phyloP scores from a whole-genome alignment of 2,797 vertebrate genomes.

The Lithobates sylvaticus region DNA sequence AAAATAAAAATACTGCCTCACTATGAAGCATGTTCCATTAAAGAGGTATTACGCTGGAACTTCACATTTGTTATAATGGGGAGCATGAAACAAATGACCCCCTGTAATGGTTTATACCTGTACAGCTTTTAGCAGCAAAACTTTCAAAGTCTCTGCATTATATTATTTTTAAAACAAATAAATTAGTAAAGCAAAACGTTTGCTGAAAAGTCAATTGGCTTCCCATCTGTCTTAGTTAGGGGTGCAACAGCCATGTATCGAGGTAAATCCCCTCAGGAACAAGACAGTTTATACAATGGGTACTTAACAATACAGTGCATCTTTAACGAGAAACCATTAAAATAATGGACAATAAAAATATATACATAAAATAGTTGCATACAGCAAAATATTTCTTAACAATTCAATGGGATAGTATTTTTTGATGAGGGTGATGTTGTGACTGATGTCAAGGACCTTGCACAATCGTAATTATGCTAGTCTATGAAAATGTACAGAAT shows the following conservation, averaged over 20 bases:
- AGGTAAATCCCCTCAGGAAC: constrained; percentile 71
- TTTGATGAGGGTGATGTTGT: not conserved
- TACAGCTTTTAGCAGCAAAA: constrained; percentile 75
- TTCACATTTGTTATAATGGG: constrained; percentile 80
- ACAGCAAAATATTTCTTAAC: constrained; percentile 33
- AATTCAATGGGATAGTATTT: constrained; percentile 13
- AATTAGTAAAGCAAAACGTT: constrained; percentile 61
- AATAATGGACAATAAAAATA: constrained; percentile 53
- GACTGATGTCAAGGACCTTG: constrained; percentile 10
- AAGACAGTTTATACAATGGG: constrained; percentile 73
- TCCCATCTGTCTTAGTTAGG: constrained; percentile 80
- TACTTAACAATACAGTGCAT: constrained; percentile 77
- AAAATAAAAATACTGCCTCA: constrained; percentile 93
- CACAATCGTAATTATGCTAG: not conserved
- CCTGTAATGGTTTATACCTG: constrained; percentile 73
- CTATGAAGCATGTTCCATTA: constrained; percentile 88
- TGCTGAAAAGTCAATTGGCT: constrained; percentile 68
- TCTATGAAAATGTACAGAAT: not conserved
- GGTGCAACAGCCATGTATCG: constrained; percentile 82
- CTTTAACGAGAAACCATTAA: constrained; percentile 34
- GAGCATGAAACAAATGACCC: constrained; percentile 76
- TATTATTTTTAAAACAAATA: constrained; percentile 60
- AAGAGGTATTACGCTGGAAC: constrained; percentile 87
- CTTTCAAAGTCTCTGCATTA: constrained; percentile 74
- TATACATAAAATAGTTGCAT: constrained; percentile 45